Evolutionary conservation across 2,888 invertebrate genomes (phyloP).

Genomic region (Macrophya alboannulata): DNA sequence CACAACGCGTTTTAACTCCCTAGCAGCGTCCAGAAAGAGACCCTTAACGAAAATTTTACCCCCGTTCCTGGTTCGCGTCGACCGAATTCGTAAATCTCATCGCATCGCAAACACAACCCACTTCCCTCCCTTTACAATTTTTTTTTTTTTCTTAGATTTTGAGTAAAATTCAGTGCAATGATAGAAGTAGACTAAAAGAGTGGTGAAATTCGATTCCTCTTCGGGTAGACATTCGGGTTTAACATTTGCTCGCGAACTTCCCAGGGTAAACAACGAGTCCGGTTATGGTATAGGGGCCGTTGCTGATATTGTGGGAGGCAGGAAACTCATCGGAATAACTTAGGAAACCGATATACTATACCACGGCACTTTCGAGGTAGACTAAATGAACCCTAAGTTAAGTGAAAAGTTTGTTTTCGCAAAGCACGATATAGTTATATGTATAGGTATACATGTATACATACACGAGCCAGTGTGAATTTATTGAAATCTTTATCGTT

Average conservation of each 20-base stretch:
- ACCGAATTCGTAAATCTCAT: constrained; percentile 1
- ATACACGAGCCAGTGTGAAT: background rate
- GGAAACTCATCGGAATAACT: constrained; percentile 73
- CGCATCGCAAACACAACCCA: background rate
- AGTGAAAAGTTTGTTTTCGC: constrained; percentile 75
- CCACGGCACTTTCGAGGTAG: constrained; percentile 62
- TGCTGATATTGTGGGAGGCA: constrained; percentile 62
- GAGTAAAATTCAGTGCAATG: background rate
- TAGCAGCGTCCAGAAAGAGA: background rate
- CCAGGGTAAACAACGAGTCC: constrained; percentile 41
- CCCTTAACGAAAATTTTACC: background rate
- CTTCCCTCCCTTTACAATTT: background rate
- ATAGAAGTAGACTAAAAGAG: background rate
- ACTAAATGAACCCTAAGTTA: constrained; percentile 75
- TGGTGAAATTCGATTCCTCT: constrained; percentile 39
- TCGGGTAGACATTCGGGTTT: constrained; percentile 4
- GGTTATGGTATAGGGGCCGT: background rate
- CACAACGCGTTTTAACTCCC: constrained; percentile 43
- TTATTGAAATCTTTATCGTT: constrained; percentile 44
- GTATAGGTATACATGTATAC: background rate
- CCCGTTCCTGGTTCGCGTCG: background rate
- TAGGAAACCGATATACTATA: constrained; percentile 68
- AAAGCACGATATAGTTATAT: constrained; percentile 52
- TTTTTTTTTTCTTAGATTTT: too few relatives aligned
- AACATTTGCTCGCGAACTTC: constrained; percentile 22